Evolutionary conservation across 2,113 vertebrate species (phyloP).

Genomic region (Passer montanus): DNA sequence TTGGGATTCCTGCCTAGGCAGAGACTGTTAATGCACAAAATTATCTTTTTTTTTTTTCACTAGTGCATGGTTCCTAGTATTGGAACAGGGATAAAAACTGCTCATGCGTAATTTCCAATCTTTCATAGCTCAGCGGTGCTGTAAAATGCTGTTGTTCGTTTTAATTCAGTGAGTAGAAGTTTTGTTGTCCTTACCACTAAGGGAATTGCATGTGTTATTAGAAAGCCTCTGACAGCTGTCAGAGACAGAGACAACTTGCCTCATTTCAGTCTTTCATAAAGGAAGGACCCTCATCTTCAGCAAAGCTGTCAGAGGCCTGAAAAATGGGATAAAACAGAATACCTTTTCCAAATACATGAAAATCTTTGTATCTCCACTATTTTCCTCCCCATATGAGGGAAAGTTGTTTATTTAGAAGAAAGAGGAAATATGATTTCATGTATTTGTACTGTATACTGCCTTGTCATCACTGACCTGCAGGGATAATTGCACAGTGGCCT

Average conservation of each 20-base stretch:
- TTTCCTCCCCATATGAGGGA: background rate
- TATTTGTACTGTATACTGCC: background rate
- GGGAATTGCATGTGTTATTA: slow-evolving; percentile 19
- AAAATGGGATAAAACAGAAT: background rate
- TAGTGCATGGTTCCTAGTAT: background rate
- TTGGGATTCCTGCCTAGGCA: slow-evolving; percentile 17
- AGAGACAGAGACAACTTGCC: background rate
- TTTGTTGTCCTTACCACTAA: slow-evolving; percentile 8
- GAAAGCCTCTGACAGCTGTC: slow-evolving; percentile 3
- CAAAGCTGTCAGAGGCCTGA: slow-evolving; percentile 1
- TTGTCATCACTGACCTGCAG: background rate
- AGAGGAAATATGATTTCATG: background rate
- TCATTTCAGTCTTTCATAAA: slow-evolving; percentile 24
- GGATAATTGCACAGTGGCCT: background rate
- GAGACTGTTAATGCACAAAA: slow-evolving; percentile 21
- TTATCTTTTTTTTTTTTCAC: background rate
- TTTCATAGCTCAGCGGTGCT: background rate
- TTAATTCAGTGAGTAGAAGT: slow-evolving; percentile 18
- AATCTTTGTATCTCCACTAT: background rate
- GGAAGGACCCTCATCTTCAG: background rate
- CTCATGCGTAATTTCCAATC: slow-evolving; percentile 25
- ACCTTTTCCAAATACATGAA: background rate
- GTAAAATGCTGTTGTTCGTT: background rate
- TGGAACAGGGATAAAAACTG: background rate
- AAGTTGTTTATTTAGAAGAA: background rate